Conservation (phyloP, 2,113 vertebrate species). For the Zosterops pallidus region DNA sequence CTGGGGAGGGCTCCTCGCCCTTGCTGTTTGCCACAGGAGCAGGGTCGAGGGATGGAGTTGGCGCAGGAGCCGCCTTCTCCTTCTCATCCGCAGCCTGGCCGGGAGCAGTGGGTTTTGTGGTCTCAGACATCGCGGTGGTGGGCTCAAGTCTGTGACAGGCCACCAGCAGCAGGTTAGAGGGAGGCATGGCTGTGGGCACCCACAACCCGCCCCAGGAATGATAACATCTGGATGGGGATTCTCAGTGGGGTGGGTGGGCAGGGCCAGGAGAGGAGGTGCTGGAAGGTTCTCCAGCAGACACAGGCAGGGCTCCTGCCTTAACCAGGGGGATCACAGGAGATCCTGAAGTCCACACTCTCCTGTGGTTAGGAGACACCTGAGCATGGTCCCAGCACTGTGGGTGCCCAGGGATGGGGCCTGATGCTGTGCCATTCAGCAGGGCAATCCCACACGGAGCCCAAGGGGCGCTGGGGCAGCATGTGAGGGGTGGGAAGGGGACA, state of each 20-base stretch:
- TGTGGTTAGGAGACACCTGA: not conserved
- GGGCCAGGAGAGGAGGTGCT: not conserved
- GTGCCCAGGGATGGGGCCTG: not conserved
- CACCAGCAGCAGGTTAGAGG: not conserved
- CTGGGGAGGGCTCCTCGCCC: conserved; percentile 78
- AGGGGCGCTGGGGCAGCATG: accelerated
- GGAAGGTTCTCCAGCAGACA: not conserved
- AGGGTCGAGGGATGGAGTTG: not conserved
- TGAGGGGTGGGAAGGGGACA: not conserved
- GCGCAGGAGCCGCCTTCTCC: conserved; percentile 75
- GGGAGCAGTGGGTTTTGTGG: conserved; percentile 74
- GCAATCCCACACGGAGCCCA: accelerated
- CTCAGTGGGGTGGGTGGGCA: accelerated
- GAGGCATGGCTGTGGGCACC: not conserved
- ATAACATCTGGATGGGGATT: accelerated
- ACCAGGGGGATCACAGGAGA: not conserved
- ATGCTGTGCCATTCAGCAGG: not conserved
- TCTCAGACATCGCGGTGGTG: conserved; percentile 86
- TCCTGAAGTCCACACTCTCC: not conserved
- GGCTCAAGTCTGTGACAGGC: conserved; percentile 45
- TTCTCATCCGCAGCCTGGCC: conserved; percentile 83
- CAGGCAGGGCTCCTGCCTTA: not conserved
- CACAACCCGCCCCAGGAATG: accelerated
- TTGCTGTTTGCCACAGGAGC: conserved; percentile 74
- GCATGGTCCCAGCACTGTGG: not conserved